Conservation (phyloP, 2,797 vertebrate genomes). For the Triplophysa yarkandensis region DNA sequence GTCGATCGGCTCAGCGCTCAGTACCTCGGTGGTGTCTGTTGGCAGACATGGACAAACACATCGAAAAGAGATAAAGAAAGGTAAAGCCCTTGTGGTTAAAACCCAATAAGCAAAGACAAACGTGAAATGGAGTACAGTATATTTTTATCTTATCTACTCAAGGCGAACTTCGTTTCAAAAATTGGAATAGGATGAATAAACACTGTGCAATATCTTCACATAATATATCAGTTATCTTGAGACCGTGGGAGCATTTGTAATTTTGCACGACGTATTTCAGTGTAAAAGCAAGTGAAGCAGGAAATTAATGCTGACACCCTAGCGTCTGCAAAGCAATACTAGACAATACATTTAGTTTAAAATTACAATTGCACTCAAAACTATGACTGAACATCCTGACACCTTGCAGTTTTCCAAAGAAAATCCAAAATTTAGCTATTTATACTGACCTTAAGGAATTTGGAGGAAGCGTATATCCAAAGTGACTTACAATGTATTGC, state of each 20-base stretch:
- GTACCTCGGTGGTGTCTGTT: slow-evolving; percentile 87
- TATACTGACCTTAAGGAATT: neutral
- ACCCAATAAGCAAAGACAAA: slow-evolving; percentile 33
- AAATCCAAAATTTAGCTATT: neutral
- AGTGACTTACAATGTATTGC: neutral
- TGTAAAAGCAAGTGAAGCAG: slow-evolving; percentile 45
- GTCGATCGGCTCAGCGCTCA: slow-evolving; percentile 84
- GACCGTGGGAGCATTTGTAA: slow-evolving; percentile 17
- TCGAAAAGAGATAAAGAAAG: slow-evolving; percentile 29
- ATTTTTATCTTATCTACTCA: slow-evolving; percentile 24
- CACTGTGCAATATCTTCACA: slow-evolving; percentile 29
- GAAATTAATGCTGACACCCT: slow-evolving; percentile 47
- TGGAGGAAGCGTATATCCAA: neutral
- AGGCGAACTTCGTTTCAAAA: neutral
- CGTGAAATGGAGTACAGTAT: neutral
- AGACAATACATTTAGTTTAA: neutral
- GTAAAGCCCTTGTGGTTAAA: slow-evolving; percentile 33
- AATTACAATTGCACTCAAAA: slow-evolving; percentile 19
- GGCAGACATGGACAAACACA: slow-evolving; percentile 63
- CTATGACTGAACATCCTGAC: neutral
- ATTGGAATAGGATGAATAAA: slow-evolving; percentile 32
- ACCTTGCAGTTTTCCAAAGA: neutral
- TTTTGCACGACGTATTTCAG: slow-evolving; percentile 28
- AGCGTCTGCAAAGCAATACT: slow-evolving; percentile 1
- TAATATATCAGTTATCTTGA: slow-evolving; percentile 36